Conservation (phyloP, 1,140 invertebrate species). For the Plectrocnemia conspersa region DNA sequence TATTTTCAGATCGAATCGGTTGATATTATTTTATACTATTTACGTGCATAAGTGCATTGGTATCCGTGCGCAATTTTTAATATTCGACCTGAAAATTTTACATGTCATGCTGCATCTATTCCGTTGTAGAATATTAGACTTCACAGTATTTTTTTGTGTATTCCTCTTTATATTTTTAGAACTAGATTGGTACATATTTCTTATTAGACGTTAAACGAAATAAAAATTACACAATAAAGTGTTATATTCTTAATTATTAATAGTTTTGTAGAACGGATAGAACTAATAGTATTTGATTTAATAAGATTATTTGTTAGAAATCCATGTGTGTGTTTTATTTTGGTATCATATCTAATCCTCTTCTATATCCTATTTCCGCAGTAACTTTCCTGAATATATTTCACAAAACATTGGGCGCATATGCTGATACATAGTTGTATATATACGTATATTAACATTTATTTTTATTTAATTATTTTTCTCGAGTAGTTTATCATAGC, state of each 20-base stretch:
- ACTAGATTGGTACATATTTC: slow-evolving; percentile 16
- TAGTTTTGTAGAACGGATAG: slow-evolving; percentile 22
- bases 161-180: slow-evolving; percentile 16
- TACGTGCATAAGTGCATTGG: no score
- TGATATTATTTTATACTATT: no score
- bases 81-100: slow-evolving; percentile 16
- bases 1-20: slow-evolving; percentile 13
- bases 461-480: no score
- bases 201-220: slow-evolving; percentile 11
- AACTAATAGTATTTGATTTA: slow-evolving; percentile 24
- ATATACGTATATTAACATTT: no score
- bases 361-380: no score
- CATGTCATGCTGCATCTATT: slow-evolving; percentile 19
- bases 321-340: slow-evolving; percentile 26
- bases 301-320: slow-evolving; percentile 25
- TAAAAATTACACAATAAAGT: slow-evolving; percentile 11
- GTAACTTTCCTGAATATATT: background rate
- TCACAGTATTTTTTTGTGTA: slow-evolving; percentile 22
- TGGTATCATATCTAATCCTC: slow-evolving; percentile 21
- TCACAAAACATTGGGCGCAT: background rate
- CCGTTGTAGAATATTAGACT: slow-evolving; percentile 19
- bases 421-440: no score
- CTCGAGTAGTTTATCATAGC: no score
- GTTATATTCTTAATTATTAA: slow-evolving; percentile 20
- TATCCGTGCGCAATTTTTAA: background rate